Percentiles rank a stretch among this genome's conserved stretches.
phyloP scores from a whole-genome alignment of 1,140 invertebrate species.

The Ceratitis capitata region DNA sequence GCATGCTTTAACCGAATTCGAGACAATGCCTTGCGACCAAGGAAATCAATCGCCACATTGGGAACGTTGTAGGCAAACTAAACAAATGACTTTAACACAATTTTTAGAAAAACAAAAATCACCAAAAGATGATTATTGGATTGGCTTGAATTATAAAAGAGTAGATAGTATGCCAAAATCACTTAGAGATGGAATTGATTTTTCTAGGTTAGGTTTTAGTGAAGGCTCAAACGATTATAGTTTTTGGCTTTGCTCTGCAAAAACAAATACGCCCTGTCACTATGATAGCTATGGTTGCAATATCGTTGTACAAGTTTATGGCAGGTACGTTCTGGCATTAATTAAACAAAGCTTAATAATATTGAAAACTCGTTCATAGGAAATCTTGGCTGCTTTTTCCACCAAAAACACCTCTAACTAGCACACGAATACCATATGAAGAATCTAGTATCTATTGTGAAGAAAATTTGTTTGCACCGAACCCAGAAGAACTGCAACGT shows the following conservation, averaged over 20 bases:
- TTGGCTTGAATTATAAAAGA: conserved; percentile 68
- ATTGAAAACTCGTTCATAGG: conserved; percentile 67
- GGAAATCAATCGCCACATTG: conserved; percentile 74
- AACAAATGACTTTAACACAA: conserved; percentile 71
- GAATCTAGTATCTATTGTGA: conserved; percentile 95
- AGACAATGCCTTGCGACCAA: conserved; percentile 62
- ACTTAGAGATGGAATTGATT: conserved; percentile 53
- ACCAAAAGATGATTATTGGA: conserved; percentile 69
- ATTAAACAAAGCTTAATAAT: background rate
- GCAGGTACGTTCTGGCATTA: conserved; percentile 75
- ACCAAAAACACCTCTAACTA: conserved; percentile 78
- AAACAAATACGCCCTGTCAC: conserved; percentile 93
- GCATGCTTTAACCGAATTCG: conserved; percentile 63
- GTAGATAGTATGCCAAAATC: conserved; percentile 48
- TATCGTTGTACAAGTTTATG: conserved; percentile 87
- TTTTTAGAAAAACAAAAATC: conserved; percentile 68
- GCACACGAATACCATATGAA: conserved; percentile 93
- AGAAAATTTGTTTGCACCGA: conserved; percentile 79
- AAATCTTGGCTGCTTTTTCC: conserved; percentile 96
- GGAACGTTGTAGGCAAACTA: conserved; percentile 73
- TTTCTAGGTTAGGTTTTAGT: conserved; percentile 74
- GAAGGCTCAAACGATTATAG: conserved; percentile 78
- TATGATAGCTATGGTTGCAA: conserved; percentile 95
- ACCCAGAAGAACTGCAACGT: conserved; percentile 25
- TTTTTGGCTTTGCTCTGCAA: conserved; percentile 89